Evolutionary conservation across 1,140 invertebrate species (phyloP).

Genomic region (Formica selysi): DNA sequence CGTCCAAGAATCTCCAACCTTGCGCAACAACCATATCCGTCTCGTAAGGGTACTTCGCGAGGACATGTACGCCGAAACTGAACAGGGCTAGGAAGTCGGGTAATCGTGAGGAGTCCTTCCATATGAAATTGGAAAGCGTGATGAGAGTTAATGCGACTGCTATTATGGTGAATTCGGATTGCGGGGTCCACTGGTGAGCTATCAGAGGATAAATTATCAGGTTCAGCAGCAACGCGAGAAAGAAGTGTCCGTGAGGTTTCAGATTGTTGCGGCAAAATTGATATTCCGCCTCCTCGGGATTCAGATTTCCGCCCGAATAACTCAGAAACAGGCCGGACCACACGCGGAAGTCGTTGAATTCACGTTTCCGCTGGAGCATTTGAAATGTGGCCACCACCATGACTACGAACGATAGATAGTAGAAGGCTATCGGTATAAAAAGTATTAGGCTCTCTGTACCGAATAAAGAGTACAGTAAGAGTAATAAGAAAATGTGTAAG

Average conservation of each 20-base stretch:
- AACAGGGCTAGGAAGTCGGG: conserved; percentile 91
- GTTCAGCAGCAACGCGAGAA: conserved; percentile 91
- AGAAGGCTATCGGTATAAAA: conserved; percentile 90
- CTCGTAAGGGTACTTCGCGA: conserved; percentile 94
- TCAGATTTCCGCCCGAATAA: conserved; percentile 90
- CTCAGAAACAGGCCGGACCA: conserved; percentile 93
- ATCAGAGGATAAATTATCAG: conserved; percentile 92
- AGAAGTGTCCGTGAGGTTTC: conserved; percentile 93
- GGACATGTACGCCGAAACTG: conserved; percentile 92
- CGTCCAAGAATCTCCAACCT: conserved; percentile 92
- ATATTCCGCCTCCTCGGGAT: conserved; percentile 92
- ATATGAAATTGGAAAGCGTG: conserved; percentile 91
- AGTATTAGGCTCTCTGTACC: conserved; percentile 89
- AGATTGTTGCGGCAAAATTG: conserved; percentile 94
- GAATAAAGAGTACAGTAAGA: conserved; percentile 90
- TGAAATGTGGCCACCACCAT: conserved; percentile 93
- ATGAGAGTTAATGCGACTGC: conserved; percentile 91
- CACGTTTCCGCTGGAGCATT: conserved; percentile 91
- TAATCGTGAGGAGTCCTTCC: conserved; percentile 87
- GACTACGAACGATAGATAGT: conserved; percentile 90
- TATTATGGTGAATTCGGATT: conserved; percentile 93
- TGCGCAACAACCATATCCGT: conserved; percentile 92
- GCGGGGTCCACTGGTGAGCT: conserved; percentile 91
- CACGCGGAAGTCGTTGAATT: conserved; percentile 91
- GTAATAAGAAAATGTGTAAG: conserved; percentile 88